These are phyloP conservation scores for Rhagonycha lutea DNA, from an alignment of 2,888 invertebrate genomes.

Conservation along the genomic window DNA sequence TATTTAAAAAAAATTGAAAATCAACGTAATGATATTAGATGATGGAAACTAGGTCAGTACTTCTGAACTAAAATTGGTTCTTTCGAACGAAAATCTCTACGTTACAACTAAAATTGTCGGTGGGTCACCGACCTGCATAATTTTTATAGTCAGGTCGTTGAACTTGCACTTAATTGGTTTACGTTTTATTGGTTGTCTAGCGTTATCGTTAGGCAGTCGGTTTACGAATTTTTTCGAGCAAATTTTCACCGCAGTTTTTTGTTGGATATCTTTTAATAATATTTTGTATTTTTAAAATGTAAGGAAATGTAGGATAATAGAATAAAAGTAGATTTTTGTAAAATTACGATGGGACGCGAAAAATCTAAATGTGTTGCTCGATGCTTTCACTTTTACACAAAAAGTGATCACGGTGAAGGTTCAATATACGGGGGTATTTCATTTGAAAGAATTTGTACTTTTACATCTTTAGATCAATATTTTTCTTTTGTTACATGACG, in stretches of 20 bases:
- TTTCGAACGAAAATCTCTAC: constrained; percentile 2
- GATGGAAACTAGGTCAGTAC: constrained; percentile 12
- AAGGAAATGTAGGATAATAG: background rate
- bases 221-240: background rate
- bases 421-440: background rate
- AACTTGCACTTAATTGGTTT: background rate
- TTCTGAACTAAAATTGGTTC: constrained; percentile 9
- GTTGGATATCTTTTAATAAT: background rate
- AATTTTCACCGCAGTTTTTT: background rate
- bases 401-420: background rate
- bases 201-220: background rate
- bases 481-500: background rate
- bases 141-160: background rate
- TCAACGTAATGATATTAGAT: constrained; percentile 16
- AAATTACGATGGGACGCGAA: background rate
- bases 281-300: background rate
- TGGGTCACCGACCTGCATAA: background rate
- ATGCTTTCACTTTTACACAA: background rate
- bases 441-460: background rate
- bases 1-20: constrained; percentile 9
- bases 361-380: background rate
- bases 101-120: background rate
- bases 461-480: background rate
- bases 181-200: background rate
- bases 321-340: background rate